A percentile compares a stretch with the other conserved stretches of the same genome.
Evolutionary conservation across 2,888 invertebrate species (phyloP).

Genomic region (Patella ulyssiponensis): DNA sequence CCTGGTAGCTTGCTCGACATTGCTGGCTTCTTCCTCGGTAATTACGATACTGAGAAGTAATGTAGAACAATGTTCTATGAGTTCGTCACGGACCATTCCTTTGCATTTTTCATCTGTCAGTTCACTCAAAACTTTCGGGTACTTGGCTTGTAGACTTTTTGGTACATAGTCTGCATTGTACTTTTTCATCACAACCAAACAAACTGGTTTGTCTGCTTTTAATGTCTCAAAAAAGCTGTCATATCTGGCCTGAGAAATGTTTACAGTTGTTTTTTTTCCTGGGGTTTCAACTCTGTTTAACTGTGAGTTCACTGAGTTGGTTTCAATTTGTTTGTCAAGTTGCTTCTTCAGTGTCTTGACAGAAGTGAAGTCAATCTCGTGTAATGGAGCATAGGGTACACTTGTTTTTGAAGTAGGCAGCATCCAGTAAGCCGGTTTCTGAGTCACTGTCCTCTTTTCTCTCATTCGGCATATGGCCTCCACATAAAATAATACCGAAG

Average conservation of each 20-base stretch:
- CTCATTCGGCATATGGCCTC: no score
- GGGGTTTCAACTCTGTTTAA: background rate
- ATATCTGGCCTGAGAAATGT: background rate
- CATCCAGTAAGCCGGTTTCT: background rate
- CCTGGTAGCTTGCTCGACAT: conserved; percentile 19
- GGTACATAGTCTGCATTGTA: background rate
- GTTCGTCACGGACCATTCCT: background rate
- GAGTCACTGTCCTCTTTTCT: background rate
- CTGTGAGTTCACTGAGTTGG: background rate
- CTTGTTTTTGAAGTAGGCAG: background rate
- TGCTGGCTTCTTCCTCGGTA: conserved; percentile 6
- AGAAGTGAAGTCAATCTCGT: conserved; percentile 7
- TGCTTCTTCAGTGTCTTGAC: background rate
- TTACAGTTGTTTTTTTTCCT: background rate
- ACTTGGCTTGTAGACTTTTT: conserved; percentile 6
- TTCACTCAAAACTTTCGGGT: conserved; percentile 9
- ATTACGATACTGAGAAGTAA: background rate
- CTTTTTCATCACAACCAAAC: background rate
- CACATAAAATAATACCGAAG: no score
- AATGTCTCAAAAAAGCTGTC: background rate
- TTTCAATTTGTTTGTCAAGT: background rate
- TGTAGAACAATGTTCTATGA: background rate
- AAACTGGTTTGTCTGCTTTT: background rate
- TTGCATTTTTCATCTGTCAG: conserved; percentile 6
- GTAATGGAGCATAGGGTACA: background rate